Evolutionary conservation across 2,113 vertebrate genomes (phyloP).

Genomic region (Philantomba maxwellii): DNA sequence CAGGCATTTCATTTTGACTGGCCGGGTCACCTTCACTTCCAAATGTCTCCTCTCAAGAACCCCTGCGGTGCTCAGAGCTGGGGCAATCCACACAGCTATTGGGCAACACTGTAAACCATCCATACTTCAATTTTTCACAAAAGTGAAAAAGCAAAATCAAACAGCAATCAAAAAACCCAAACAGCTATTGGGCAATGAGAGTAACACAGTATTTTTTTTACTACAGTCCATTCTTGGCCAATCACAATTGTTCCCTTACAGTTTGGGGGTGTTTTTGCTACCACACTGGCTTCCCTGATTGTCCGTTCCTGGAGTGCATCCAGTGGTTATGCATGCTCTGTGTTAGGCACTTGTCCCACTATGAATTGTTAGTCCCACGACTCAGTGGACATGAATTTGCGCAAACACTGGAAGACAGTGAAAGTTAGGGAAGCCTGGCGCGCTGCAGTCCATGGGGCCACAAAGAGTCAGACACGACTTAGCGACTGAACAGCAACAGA

Average conservation of each 20-base stretch:
- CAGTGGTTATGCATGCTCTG: no score
- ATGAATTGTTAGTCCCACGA: neutral
- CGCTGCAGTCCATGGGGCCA: neutral
- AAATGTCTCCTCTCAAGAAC: neutral
- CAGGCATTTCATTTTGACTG: neutral
- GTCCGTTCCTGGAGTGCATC: neutral
- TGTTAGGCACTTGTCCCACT: neutral
- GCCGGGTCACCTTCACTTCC: neutral
- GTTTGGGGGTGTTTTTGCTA: neutral
- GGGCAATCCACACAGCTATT: neutral
- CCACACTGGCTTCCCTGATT: neutral
- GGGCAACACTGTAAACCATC: neutral
- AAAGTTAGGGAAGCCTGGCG: neutral
- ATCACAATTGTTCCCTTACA: neutral
- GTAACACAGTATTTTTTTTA: neutral
- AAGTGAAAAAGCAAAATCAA: neutral
- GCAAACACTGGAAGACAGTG: neutral
- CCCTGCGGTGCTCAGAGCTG: neutral
- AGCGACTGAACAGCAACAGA: neutral
- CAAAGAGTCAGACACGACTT: neutral
- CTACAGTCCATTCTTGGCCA: neutral
- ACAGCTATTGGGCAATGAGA: neutral
- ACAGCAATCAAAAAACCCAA: neutral
- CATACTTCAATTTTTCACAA: neutral
- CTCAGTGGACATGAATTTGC: neutral